These are phyloP conservation scores for Phoenicopterus ruber DNA, from an alignment of 2,113 vertebrate genomes.

Conservation along the genomic window DNA sequence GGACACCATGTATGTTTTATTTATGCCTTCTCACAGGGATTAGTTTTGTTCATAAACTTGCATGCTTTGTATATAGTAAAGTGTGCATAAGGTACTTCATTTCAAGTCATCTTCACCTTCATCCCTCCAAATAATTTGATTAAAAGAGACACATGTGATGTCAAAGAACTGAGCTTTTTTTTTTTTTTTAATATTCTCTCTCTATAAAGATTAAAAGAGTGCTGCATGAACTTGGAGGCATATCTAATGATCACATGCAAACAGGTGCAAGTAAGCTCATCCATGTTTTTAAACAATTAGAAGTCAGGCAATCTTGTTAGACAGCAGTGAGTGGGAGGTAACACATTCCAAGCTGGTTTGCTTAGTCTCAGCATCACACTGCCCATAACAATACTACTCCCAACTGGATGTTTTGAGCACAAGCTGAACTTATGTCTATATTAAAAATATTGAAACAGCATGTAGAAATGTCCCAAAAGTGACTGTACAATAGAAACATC, in stretches of 20 bases:
- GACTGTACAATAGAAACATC: not conserved
- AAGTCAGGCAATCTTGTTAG: not conserved
- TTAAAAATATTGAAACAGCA: not conserved
- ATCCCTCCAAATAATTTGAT: not conserved
- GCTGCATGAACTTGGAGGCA: not conserved
- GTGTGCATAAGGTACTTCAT: not conserved
- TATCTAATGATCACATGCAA: not conserved
- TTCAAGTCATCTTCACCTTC: not conserved
- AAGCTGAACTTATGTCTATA: not conserved
- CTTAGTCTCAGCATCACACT: not conserved
- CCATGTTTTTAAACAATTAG: not conserved
- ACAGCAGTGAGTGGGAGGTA: not conserved
- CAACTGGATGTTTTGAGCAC: not conserved
- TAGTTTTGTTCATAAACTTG: not conserved
- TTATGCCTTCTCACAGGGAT: not conserved
- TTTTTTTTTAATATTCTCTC: not conserved
- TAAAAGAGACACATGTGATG: not conserved
- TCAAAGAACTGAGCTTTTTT: not conserved
- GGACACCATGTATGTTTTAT: not conserved
- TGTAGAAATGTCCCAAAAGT: not conserved
- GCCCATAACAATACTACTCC: not conserved
- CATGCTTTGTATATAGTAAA: not conserved
- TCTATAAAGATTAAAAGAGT: not conserved
- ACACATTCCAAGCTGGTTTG: not conserved
- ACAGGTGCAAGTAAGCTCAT: not conserved